These are phyloP conservation scores for Parazoanthus swiftii DNA, from an alignment of 92 coral and sea anemone genomes.

Conservation along the genomic window DNA sequence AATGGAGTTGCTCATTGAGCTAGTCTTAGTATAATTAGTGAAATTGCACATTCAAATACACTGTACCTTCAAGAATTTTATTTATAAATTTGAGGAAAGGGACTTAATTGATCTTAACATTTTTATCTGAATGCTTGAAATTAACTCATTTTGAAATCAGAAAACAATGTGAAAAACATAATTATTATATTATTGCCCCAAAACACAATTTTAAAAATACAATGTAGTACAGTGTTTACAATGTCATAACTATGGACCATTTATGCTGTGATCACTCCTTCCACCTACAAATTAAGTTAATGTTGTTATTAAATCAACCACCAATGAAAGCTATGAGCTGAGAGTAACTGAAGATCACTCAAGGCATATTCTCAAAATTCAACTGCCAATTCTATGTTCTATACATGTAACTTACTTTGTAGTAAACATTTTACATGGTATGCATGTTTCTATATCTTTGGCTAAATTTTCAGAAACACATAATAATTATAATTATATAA, in stretches of 20 bases:
- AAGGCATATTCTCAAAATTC: too few relatives aligned
- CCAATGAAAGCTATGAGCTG: too few relatives aligned
- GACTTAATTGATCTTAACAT: neutral
- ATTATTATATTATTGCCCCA: neutral
- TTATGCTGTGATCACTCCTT: constrained; percentile 1
- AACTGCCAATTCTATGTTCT: too few relatives aligned
- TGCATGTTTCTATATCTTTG: too few relatives aligned
- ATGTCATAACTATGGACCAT: neutral
- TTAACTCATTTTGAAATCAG: neutral
- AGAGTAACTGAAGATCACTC: too few relatives aligned
- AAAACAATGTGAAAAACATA: constrained; percentile 8
- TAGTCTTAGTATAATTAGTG: constrained; percentile 13
- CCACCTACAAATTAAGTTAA: neutral
- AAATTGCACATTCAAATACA: neutral
- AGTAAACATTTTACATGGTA: too few relatives aligned
- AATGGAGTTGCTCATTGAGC: constrained; percentile 16
- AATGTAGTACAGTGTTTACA: neutral
- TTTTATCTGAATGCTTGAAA: neutral
- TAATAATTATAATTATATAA: too few relatives aligned
- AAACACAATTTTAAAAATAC: neutral
- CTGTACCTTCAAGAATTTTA: neutral
- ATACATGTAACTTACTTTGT: too few relatives aligned
- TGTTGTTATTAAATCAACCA: too few relatives aligned
- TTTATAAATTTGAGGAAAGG: neutral
- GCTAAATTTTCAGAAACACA: too few relatives aligned